Base-by-base conservation (phyloP, 2,113 vertebrate species). In the Peromyscus polionotus region DNA sequence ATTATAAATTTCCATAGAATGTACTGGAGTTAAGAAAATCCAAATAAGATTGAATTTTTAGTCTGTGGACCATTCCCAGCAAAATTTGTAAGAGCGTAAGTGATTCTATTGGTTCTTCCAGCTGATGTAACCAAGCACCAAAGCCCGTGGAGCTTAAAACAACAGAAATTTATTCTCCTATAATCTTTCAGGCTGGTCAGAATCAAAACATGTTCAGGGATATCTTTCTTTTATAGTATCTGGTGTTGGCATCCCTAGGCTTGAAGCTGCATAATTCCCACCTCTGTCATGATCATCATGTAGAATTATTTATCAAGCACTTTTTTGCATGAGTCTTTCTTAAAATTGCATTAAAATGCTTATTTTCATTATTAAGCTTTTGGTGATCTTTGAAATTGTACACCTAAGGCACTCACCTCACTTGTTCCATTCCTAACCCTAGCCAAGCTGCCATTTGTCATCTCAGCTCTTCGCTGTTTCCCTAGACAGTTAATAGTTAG, bases 31-130 rank as follows among this genome's bases (percentile, higher is more conserved):
- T 48, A 42, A 93, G 48, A 92, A 73, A 68, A 3, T 13, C 51
- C 42, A 48, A 75, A n/a, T 94, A 68, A 72, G 73, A 77, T 79
- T 75, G 88, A 59, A 89, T 48, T 39, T 76, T 48, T 81, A 86
- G 24, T 42, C 19, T 51, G 1, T 87, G 65, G 67, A 90, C 20
- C 45, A 54, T 75, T 84, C 7, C 31, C 45, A 86, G 31, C 8
- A 76, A 31, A 85, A 94, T 92, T 70, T 80, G 73, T 57, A 67
- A 77, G 6, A 28, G 8, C 13, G 26, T 20, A 89, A 20, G 39
- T 68, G 76, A 68, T 59, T 92, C 7, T 67, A 31, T 48, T 81
- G 57, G 36, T 94, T 80, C 33, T 57, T 76, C 42, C 5, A n/a
- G 22, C 7, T 80, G 72, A 3, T 81, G 14, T 85, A 65, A 75